Percentiles rank a stretch among this genome's conserved stretches.
These are phyloP conservation scores for Diabrotica undecimpunctata DNA, from an alignment of 1,140 invertebrate genomes.

Conservation along the genomic window DNA sequence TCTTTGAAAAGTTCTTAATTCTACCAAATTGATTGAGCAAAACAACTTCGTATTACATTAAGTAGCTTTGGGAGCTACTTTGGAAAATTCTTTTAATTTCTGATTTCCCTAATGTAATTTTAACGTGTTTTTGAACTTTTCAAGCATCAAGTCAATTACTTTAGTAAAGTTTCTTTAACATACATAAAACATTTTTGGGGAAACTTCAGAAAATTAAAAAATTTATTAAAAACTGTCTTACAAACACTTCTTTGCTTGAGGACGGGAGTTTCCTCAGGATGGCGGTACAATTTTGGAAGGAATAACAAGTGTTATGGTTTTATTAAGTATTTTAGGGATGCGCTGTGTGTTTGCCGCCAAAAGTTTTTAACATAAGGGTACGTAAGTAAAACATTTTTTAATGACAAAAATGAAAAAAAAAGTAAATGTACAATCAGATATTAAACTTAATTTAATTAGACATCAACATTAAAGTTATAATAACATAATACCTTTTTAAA, in stretches of 20 bases:
- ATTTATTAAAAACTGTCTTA: neutral
- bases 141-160: neutral
- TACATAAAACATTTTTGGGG: neutral
- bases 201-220: neutral
- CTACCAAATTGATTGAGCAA: neutral
- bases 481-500: no score
- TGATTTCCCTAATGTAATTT: neutral
- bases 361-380: no score
- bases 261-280: neutral
- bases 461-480: no score
- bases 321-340: neutral
- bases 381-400: no score
- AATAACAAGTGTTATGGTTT: neutral
- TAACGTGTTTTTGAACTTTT: constrained; percentile 3
- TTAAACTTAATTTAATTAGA: no score
- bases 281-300: neutral
- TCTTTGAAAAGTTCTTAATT: neutral
- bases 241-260: neutral
- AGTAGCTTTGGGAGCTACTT: neutral
- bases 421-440: no score
- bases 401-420: no score
- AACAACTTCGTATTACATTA: neutral
- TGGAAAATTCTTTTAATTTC: constrained; percentile 1
- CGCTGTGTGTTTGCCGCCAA: no score
- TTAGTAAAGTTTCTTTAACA: neutral